Percentiles rank a stretch among this genome's conserved stretches.
These are phyloP conservation scores for Harpegnathos saltator DNA, from an alignment of 1,140 invertebrate genomes.

Conservation along the genomic window DNA sequence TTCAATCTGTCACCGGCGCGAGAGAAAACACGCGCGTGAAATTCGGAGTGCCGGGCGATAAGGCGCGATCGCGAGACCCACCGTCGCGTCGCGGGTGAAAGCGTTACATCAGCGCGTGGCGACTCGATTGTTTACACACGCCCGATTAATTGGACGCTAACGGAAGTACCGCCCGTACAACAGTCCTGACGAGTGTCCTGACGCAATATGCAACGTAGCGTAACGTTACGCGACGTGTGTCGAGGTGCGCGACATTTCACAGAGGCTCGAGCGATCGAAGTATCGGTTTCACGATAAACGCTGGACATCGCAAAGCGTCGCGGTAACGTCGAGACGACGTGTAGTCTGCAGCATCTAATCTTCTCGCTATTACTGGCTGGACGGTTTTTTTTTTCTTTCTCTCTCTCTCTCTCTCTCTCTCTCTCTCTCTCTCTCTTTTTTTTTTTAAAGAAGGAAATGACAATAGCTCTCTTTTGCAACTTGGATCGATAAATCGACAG, in stretches of 20 bases:
- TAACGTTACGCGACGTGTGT: background rate
- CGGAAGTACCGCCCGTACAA: background rate
- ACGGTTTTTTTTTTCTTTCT: too few relatives aligned
- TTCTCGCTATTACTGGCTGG: too few relatives aligned
- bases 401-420: too few relatives aligned
- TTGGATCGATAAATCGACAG: too few relatives aligned
- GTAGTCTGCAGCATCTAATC: too few relatives aligned
- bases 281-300: background rate
- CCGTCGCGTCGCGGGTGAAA: slow-evolving; percentile 56
- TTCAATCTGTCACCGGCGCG: background rate
- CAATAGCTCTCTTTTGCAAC: too few relatives aligned
- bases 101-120: slow-evolving; percentile 50
- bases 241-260: slow-evolving; percentile 1
- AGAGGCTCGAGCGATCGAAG: slow-evolving; percentile 26
- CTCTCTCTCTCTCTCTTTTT: too few relatives aligned
- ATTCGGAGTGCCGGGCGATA: slow-evolving; percentile 40
- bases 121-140: slow-evolving; percentile 58
- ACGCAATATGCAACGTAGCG: too few relatives aligned
- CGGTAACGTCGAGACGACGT: background rate
- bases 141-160: slow-evolving; percentile 45
- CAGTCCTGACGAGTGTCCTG: background rate
- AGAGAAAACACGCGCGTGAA: slow-evolving; percentile 66
- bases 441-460: too few relatives aligned
- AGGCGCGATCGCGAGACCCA: slow-evolving; percentile 43
- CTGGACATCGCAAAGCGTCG: background rate